Evolutionary conservation across 2,797 vertebrate genomes (phyloP).

Genomic region (Etheostoma nigrum): DNA sequence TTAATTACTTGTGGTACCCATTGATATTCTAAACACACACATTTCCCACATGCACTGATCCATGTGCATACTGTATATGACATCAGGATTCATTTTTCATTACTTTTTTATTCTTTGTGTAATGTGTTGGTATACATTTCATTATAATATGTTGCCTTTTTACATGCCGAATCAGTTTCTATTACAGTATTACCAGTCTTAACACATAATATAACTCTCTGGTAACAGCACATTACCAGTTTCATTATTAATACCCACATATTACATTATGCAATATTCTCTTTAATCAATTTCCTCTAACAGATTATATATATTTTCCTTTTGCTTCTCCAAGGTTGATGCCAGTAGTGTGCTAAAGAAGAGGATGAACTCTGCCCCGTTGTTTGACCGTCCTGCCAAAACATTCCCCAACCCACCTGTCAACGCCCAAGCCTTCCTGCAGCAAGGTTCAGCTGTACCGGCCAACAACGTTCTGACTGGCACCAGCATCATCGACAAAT

Average conservation of each 20-base stretch:
- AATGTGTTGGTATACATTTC: neutral
- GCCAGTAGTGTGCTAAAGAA: constrained; percentile 92
- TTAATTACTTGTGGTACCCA: constrained; percentile 45
- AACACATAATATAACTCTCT: constrained; percentile 4
- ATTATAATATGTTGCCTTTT: constrained; percentile 2
- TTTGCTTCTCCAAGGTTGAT: constrained; percentile 79
- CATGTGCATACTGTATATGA: constrained; percentile 29
- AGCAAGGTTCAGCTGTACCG: constrained; percentile 80
- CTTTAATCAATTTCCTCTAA: constrained; percentile 35
- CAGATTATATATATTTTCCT: constrained; percentile 13
- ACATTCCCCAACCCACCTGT: constrained; percentile 81
- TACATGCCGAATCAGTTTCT: neutral
- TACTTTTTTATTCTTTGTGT: neutral
- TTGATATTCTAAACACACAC: constrained; percentile 33
- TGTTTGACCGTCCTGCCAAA: constrained; percentile 83
- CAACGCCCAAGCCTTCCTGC: constrained; percentile 77
- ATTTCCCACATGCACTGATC: constrained; percentile 12
- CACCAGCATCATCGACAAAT: constrained; percentile 97
- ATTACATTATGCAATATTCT: constrained; percentile 29
- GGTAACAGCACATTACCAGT: neutral
- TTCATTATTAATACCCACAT: constrained; percentile 49
- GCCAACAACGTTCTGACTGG: constrained; percentile 83
- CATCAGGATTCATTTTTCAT: neutral
- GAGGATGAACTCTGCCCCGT: constrained; percentile 88
- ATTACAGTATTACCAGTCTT: constrained; percentile 6